These are phyloP conservation scores for Terrapene triunguis DNA, from an alignment of 2,113 vertebrate species.

Conservation along the genomic window DNA sequence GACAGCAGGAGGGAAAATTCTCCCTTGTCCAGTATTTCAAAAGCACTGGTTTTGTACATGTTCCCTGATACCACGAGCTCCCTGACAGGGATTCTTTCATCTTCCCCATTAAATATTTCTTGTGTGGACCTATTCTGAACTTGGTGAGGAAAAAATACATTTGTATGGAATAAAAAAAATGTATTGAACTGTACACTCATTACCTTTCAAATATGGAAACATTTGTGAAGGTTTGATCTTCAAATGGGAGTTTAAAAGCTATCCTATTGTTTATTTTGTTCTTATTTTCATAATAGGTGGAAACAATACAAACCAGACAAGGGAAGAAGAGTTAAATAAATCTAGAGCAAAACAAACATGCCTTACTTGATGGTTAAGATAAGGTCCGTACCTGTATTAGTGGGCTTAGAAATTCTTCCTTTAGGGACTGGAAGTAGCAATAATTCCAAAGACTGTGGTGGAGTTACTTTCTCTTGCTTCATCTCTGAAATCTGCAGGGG, in stretches of 20 bases:
- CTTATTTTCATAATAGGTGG: constrained; percentile 13
- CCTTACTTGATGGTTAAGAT: background rate
- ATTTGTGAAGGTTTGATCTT: constrained; percentile 47
- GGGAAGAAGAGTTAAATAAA: background rate
- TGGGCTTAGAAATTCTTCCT: constrained; percentile 89
- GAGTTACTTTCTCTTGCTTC: constrained; percentile 91
- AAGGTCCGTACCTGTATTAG: constrained; percentile 86
- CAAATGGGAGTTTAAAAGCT: constrained; percentile 51
- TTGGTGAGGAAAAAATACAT: constrained; percentile 46
- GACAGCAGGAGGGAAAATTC: constrained; percentile 69
- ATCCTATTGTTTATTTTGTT: constrained; percentile 36
- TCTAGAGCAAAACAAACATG: background rate
- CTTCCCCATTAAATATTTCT: constrained; percentile 71
- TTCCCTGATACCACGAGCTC: constrained; percentile 57
- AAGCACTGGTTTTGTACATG: constrained; percentile 58
- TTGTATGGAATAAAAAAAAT: constrained; percentile 30
- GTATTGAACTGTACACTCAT: background rate
- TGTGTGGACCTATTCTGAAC: constrained; percentile 61
- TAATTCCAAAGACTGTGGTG: constrained; percentile 91
- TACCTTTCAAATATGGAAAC: constrained; percentile 62
- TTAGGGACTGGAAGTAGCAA: constrained; percentile 92
- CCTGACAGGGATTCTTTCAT: constrained; percentile 71
- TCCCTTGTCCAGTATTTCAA: constrained; percentile 73
- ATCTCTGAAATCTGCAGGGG: constrained; percentile 90
- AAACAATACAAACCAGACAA: constrained; percentile 29